Evolutionary conservation across 2,888 invertebrate species (phyloP), one percentile per base, ranked within the genome.

Genomic region (Lissonota sp.): DNA sequence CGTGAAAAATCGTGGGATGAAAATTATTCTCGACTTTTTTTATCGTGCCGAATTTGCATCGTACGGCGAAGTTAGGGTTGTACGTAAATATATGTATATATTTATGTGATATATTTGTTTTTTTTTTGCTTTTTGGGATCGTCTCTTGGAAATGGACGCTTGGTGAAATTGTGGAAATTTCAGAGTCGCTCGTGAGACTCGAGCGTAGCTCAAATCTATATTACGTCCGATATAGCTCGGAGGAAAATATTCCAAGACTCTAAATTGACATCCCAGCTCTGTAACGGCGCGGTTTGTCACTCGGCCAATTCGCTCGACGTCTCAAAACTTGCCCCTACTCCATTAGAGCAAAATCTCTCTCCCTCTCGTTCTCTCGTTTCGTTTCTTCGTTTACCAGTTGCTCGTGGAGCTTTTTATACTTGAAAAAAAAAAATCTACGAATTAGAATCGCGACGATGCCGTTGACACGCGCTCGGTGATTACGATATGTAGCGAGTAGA

Each of bases 171-270:
- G 51, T 6, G 12, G 49, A 71, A 53, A 49, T 51, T 66, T 49
- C 7, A 44, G 44, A 7, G 49, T 58, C 8, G 49, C 12, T 58
- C 12, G 58, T 12, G 26, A 46, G 62, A 10, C 66, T 12, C 67
- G 14, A 53, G 62, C 53, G 53, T 51, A 14, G 62, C 39, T 57
- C 49, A 58, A 77, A 77, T 77, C 58, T 70, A 71, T 77, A 71
- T 77, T 42, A 58, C 44, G 70, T 70, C 57, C 57, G 46, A 57
- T 77, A 64, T 77, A 77, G 70, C 63, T 51, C 57, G 7, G 49
- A 72, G 62, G 64, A 70, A 78, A 82, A 80, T 84, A 84, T 82
- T 84, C 75, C 75, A 78, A 75, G 74, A 57, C 74, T 82, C 80
- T 80, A 75, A 84, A 77, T 84, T 80, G 77, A 80, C 75, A 84